Evolutionary conservation across 1,140 invertebrate genomes (phyloP), one percentile per base, ranked within the genome.

Genomic region (Lysiphlebus fabarum): DNA sequence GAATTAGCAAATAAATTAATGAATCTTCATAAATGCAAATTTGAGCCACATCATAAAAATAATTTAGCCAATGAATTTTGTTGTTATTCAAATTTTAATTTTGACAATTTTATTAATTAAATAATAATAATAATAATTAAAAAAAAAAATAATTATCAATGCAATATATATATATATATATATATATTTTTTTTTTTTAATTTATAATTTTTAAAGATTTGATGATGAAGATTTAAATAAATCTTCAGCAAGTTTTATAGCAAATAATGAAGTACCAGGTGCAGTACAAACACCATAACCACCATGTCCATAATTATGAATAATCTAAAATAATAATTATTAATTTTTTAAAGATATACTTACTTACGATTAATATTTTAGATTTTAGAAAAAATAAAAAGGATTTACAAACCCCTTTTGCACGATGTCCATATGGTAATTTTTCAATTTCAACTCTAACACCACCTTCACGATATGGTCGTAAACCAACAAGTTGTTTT

Each of bases 271-370:
- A 2, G 92, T 94, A 38, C 94, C 94, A 11, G 93, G 94, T 8
- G 91, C 89, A 38, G 90, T 86, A 57, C 89, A 89, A 1, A 96
- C 86, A 6, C 95, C 93, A 75, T 95, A 92, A 5, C 92, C 92
- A 2, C 93, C 92, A 71, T 96, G 94, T 5, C 94, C 95, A 72
- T 96, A 96, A 75, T 95, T 93, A 73, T 97, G 93, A 1, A 96
- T 86, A 11, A 94, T 74, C 80, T 88, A 84, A 11, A 84, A 57
- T 34, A 63, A 2, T 2, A 60, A 62, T 60, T 53, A 17, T 41
- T 44, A 26, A 26, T 26, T 26, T 26, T 26, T 11, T 5, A 40
- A 40, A 40, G 9, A 40, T 6, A 40, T 9, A 6, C 38, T 9
- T 6, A 40, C 38, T 3, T 7, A 40, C 7, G 5, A 40, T 3